phyloP scores from a whole-genome alignment of 2,797 vertebrate species.

The Otus scops region DNA sequence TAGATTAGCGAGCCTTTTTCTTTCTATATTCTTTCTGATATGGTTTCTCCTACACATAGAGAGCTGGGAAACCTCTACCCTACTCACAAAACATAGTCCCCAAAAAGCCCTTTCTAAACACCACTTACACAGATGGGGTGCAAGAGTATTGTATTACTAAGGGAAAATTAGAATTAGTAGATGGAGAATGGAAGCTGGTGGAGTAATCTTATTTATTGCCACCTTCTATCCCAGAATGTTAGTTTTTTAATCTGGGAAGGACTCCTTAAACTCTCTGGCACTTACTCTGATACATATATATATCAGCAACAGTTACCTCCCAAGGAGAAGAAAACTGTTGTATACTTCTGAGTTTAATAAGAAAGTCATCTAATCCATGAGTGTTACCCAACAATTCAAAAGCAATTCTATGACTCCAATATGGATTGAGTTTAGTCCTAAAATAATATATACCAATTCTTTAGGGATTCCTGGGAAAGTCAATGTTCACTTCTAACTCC shows the following conservation, averaged over 20 bases:
- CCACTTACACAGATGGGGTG: background rate
- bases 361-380: background rate
- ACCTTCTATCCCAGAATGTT: background rate
- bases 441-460: constrained; percentile 24
- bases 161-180: background rate
- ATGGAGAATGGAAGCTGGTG: background rate
- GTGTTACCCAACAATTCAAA: background rate
- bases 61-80: background rate
- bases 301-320: background rate
- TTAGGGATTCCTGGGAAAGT: constrained; percentile 62
- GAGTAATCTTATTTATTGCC: background rate
- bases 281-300: background rate
- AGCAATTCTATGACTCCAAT: background rate
- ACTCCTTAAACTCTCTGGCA: background rate
- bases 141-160: background rate
- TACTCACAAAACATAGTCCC: background rate
- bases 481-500: background rate
- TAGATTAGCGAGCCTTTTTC: background rate
- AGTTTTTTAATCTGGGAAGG: background rate
- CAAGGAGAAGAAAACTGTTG: background rate
- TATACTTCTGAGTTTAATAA: background rate
- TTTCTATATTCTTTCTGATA: background rate
- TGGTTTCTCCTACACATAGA: background rate
- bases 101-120: background rate
- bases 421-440: constrained; percentile 34